These are phyloP conservation scores for Coilia nasus DNA, from an alignment of 2,797 vertebrate genomes.

Conservation along the genomic window DNA sequence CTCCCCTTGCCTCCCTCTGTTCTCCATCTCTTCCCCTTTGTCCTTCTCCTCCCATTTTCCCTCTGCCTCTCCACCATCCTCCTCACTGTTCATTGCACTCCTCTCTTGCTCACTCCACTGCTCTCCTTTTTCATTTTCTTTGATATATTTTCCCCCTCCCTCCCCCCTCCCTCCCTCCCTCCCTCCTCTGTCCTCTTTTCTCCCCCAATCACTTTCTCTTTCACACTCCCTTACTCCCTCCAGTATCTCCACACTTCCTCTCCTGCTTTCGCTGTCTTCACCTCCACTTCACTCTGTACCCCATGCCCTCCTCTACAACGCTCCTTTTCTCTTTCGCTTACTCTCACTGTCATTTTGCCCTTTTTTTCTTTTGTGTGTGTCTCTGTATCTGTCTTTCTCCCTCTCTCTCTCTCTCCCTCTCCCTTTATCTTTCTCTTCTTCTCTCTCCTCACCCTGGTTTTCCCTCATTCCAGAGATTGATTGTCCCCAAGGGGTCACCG, in stretches of 20 bases:
- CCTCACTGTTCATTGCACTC: neutral
- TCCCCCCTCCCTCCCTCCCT: neutral
- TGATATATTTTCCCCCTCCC: neutral
- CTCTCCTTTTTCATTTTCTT: neutral
- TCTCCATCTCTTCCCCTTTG: slow-evolving; percentile 10
- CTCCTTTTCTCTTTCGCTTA: neutral
- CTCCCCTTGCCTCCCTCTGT: too few relatives aligned
- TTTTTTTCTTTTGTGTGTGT: neutral
- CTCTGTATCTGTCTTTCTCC: neutral
- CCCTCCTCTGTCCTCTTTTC: neutral
- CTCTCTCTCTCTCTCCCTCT: neutral
- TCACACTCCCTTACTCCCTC: neutral
- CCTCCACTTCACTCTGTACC: neutral
- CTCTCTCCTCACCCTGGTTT: neutral
- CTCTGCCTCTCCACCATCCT: slow-evolving; percentile 7
- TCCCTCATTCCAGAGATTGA: slow-evolving; percentile 29
- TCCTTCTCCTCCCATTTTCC: slow-evolving; percentile 37
- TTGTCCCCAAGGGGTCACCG: slow-evolving; percentile 34
- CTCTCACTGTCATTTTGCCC: neutral
- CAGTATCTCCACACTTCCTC: neutral
- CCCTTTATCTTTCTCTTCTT: neutral
- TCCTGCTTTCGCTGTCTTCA: neutral
- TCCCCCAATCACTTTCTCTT: neutral
- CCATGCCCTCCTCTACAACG: neutral
- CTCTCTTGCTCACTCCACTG: neutral